Conservation (phyloP, 2,888 invertebrate genomes). For the Drymonia ruficornis region DNA sequence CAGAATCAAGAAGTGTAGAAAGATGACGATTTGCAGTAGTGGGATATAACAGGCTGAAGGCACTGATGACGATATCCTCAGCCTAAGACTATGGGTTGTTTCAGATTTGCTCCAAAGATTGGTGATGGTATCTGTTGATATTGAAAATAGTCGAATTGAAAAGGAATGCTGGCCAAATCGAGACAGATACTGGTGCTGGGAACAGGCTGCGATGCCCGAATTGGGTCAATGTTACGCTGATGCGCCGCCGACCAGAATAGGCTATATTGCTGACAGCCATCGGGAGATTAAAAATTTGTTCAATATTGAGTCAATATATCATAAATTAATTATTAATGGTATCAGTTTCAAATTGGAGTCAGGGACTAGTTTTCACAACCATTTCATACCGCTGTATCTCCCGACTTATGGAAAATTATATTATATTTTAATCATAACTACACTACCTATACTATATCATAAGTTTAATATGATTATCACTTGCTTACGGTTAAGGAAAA, state of each 20-base stretch:
- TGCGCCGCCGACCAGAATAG: constrained; percentile 1
- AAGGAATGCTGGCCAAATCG: neutral
- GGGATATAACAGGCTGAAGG: no score
- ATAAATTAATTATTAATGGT: neutral
- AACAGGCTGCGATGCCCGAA: neutral
- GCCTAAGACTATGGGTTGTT: no score
- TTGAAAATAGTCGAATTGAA: neutral
- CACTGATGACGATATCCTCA: no score
- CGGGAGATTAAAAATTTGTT: neutral
- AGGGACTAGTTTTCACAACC: neutral
- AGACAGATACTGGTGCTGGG: constrained; percentile 1
- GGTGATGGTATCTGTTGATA: neutral
- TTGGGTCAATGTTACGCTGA: constrained; percentile 7
- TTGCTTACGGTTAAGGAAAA: no score
- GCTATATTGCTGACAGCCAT: constrained; percentile 6
- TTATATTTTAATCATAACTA: no score
- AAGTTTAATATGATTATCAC: no score
- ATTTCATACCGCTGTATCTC: neutral
- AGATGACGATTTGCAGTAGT: no score
- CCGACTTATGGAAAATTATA: no score
- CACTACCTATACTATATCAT: no score
- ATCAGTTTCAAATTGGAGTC: neutral
- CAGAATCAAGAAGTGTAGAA: no score
- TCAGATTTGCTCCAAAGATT: no score
- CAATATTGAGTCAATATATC: neutral